Conservation (phyloP, 2,113 vertebrate species). For the Chunga burmeisteri region DNA sequence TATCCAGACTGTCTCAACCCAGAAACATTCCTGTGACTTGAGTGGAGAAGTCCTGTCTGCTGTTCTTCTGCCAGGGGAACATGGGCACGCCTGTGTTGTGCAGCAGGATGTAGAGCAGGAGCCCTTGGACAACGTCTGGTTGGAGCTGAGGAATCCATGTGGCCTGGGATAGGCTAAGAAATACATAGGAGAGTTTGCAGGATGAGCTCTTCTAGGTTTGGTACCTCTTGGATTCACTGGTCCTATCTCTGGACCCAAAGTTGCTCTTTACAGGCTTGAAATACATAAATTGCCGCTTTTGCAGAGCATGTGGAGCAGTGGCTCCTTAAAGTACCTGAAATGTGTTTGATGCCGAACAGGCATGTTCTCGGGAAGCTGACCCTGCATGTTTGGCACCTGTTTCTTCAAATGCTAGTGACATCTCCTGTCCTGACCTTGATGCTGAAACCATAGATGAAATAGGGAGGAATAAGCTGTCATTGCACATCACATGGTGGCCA, state of each 20-base stretch:
- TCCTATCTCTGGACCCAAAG: background rate
- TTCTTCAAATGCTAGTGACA: background rate
- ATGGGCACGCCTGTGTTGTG: accelerated
- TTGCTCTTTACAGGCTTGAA: background rate
- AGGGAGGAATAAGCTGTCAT: background rate
- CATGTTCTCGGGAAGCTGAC: background rate
- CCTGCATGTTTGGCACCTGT: background rate
- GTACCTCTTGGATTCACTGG: background rate
- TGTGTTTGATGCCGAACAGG: background rate
- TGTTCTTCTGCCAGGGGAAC: background rate
- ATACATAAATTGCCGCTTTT: background rate
- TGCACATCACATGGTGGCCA: accelerated
- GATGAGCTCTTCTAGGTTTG: background rate
- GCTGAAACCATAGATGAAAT: background rate
- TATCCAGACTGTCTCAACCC: background rate
- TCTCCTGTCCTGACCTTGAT: background rate
- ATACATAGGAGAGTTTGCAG: background rate
- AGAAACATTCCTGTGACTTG: background rate
- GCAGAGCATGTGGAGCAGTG: background rate
- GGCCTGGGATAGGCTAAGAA: background rate
- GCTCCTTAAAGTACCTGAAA: background rate
- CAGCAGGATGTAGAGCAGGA: background rate
- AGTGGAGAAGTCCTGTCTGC: background rate
- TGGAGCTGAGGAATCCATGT: background rate
- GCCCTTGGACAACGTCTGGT: accelerated